phyloP scores from a whole-genome alignment of 2,113 vertebrate genomes.

The Caretta caretta region DNA sequence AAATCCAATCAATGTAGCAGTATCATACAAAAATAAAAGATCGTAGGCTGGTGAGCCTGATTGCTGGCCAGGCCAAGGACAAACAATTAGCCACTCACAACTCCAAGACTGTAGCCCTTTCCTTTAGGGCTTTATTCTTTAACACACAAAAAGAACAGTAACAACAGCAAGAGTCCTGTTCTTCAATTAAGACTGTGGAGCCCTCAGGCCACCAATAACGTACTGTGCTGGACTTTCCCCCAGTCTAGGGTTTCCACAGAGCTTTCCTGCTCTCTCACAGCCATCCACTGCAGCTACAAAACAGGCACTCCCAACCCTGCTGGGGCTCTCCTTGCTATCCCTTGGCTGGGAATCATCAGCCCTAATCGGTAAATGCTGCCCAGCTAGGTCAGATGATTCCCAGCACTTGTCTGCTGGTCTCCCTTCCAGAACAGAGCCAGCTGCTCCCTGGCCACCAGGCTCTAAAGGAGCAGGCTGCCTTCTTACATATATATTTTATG shows the following conservation, averaged over 20 bases:
- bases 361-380: background rate
- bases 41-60: background rate
- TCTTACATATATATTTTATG: background rate
- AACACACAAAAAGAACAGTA: background rate
- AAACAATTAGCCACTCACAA: background rate
- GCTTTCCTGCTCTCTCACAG: background rate
- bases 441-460: background rate
- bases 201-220: background rate
- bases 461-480: no score
- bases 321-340: no score
- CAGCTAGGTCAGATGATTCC: background rate
- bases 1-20: background rate
- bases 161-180: background rate
- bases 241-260: background rate
- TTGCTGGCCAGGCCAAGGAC: background rate
- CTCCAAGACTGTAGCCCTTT: background rate
- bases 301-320: background rate
- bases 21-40: background rate
- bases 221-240: background rate
- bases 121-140: no score
- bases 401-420: background rate
- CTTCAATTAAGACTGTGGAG: background rate
- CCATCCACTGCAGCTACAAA: background rate
- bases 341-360: background rate
- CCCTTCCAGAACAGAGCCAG: background rate